These are phyloP conservation scores for Donacobius atricapilla DNA, from an alignment of 2,113 vertebrate species.

Conservation along the genomic window DNA sequence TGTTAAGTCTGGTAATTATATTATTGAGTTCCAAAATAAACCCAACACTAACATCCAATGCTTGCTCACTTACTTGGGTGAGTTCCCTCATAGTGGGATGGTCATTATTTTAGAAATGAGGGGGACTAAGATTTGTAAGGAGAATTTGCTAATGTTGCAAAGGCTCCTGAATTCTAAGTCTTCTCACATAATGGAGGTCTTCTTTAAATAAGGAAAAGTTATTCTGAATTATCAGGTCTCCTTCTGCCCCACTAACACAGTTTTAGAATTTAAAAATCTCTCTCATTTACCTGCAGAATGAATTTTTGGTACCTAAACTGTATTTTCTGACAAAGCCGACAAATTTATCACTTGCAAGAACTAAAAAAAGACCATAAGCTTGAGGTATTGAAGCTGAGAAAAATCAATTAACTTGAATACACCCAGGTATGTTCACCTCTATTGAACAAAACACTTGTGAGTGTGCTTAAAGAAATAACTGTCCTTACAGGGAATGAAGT, in stretches of 20 bases:
- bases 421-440: background rate
- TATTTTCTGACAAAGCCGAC: background rate
- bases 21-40: background rate
- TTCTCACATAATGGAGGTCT: background rate
- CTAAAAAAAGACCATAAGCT: background rate
- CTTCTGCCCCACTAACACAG: background rate
- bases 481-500: background rate
- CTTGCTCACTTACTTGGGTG: background rate
- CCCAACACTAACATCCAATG: background rate
- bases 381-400: background rate
- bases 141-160: background rate
- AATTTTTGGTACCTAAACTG: background rate
- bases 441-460: background rate
- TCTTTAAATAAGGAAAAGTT: background rate
- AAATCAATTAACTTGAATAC: background rate
- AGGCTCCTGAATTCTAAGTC: background rate
- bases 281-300: background rate
- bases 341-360: background rate
- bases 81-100: background rate
- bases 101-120: background rate
- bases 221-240: background rate
- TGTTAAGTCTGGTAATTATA: background rate
- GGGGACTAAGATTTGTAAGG: background rate
- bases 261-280: background rate
- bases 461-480: background rate